These are phyloP conservation scores for Pogonocherus hispidulus DNA, from an alignment of 2,888 invertebrate genomes.

Conservation along the genomic window DNA sequence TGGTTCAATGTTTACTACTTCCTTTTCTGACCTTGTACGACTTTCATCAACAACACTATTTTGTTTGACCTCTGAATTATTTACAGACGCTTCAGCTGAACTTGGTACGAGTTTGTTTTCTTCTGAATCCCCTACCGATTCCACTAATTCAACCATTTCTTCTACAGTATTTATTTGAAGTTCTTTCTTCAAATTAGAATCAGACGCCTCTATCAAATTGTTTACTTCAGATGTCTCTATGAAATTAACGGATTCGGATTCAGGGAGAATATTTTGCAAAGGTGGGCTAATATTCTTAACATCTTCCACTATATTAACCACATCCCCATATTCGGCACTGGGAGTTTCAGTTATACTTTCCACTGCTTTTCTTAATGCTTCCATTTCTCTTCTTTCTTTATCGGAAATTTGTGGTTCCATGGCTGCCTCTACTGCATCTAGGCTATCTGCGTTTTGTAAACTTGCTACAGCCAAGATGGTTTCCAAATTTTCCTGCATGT, in stretches of 20 bases:
- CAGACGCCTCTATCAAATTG: neutral
- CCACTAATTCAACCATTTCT: neutral
- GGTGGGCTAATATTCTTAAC: neutral
- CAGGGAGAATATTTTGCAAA: neutral
- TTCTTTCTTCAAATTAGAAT: neutral
- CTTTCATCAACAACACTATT: neutral
- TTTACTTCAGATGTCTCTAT: neutral
- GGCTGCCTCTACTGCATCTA: conserved; percentile 8
- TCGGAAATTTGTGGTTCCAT: conserved; percentile 45
- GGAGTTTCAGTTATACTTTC: conserved; percentile 53
- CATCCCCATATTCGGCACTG: neutral
- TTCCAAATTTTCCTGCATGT: conserved; percentile 50
- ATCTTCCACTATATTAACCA: neutral
- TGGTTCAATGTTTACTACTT: conserved; percentile 4
- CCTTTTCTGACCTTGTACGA: conserved; percentile 2
- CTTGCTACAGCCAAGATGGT: conserved; percentile 52
- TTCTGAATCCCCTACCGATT: neutral
- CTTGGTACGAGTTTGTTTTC: neutral
- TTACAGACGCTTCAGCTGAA: neutral
- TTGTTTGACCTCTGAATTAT: conserved; percentile 1
- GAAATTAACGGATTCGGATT: neutral
- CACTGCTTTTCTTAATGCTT: conserved; percentile 53
- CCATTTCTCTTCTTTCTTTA: conserved; percentile 53
- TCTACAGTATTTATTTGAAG: neutral
- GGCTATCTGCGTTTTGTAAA: conserved; percentile 47